Conservation (phyloP, 1,140 invertebrate species). For the Sinonovacula constricta region DNA sequence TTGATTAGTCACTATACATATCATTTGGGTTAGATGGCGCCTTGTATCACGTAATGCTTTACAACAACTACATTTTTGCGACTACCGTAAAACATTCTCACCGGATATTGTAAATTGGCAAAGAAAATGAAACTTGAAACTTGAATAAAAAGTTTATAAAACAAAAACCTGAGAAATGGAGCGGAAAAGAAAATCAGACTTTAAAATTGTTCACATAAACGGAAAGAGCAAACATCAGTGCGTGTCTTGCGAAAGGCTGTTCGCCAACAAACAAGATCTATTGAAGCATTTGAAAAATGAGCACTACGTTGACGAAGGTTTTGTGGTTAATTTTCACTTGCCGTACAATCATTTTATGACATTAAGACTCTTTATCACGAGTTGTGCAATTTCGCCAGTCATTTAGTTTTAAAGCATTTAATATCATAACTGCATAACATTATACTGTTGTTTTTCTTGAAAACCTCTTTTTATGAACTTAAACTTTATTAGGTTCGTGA, state of each 20-base stretch:
- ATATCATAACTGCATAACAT: too few species aligned
- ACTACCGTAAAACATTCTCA: slow-evolving; percentile 23
- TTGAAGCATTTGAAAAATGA: slow-evolving; percentile 31
- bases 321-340: too few species aligned
- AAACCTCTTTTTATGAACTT: too few species aligned
- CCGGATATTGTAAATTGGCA: slow-evolving; percentile 28
- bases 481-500: too few species aligned
- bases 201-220: slow-evolving; percentile 29
- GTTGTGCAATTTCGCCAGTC: too few species aligned
- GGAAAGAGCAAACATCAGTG: slow-evolving; percentile 27
- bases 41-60: slow-evolving; percentile 24
- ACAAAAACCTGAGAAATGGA: slow-evolving; percentile 23
- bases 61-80: slow-evolving; percentile 26
- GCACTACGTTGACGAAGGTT: slow-evolving; percentile 25
- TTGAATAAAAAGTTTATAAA: slow-evolving; percentile 21
- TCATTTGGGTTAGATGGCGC: slow-evolving; percentile 27
- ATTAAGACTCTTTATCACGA: too few species aligned
- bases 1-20: slow-evolving; percentile 29
- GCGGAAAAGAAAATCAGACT: slow-evolving; percentile 28
- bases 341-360: too few species aligned
- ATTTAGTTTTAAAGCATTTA: too few species aligned
- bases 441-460: too few species aligned
- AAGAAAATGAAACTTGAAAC: slow-evolving; percentile 14
- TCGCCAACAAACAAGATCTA: slow-evolving; percentile 26
- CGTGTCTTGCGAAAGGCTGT: slow-evolving; percentile 25